These are phyloP conservation scores for Intoshia linei DNA, from an alignment of 1,140 invertebrate species.

Conservation along the genomic window DNA sequence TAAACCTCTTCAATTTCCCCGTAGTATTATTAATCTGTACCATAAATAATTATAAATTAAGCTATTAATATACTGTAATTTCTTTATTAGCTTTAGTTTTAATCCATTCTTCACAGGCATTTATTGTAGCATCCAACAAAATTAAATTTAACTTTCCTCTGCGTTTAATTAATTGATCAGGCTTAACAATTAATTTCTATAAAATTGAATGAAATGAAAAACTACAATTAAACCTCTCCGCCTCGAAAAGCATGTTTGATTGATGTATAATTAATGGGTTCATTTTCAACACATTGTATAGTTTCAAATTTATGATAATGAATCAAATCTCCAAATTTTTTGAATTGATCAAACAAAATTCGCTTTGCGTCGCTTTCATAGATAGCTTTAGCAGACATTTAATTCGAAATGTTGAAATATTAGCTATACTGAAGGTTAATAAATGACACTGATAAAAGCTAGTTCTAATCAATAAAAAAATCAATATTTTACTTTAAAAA, in stretches of 20 bases:
- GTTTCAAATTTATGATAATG: too few species aligned
- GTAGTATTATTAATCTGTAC: constrained; percentile 16
- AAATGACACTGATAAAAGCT: too few species aligned
- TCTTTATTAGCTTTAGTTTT: constrained; percentile 48
- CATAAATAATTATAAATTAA: not conserved
- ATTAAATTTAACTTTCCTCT: constrained; percentile 82
- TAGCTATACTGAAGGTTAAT: too few species aligned
- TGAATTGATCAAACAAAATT: too few species aligned
- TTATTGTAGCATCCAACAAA: constrained; percentile 51
- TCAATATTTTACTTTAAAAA: too few species aligned
- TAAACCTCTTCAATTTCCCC: constrained; percentile 55
- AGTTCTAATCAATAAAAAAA: too few species aligned
- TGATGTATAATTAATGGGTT: too few species aligned
- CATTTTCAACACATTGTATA: too few species aligned
- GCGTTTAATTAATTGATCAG: constrained; percentile 87
- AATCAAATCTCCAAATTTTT: too few species aligned
- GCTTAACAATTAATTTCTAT: constrained; percentile 68
- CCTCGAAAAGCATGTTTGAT: not conserved
- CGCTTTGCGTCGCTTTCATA: too few species aligned
- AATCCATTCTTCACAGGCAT: constrained; percentile 50
- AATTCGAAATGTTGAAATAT: too few species aligned
- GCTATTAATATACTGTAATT: constrained; percentile 31
- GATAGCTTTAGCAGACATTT: too few species aligned
- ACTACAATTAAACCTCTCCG: not conserved
- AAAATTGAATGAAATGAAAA: constrained; percentile 10